Evolutionary conservation across 2,888 invertebrate genomes (phyloP).

Genomic region (Gibbula magus): DNA sequence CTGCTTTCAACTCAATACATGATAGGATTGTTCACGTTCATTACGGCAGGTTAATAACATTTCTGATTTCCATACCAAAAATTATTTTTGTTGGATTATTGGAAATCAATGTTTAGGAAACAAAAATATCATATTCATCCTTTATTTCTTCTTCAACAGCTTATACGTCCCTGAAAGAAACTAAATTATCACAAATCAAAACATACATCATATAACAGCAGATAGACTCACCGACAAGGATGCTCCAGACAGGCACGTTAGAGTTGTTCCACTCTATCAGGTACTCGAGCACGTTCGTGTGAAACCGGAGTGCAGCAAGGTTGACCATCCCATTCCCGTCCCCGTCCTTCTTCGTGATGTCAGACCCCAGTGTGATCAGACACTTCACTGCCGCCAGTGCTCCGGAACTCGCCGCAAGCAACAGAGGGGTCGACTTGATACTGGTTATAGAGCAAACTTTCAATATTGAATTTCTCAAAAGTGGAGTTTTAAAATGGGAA

Average conservation of each 20-base stretch:
- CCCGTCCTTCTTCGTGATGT: constrained; percentile 62
- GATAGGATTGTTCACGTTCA: too few species aligned
- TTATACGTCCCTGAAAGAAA: too few species aligned
- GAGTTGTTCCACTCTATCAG: constrained; percentile 71
- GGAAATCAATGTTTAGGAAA: too few species aligned
- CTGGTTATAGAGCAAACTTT: constrained; percentile 40
- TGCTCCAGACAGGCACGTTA: constrained; percentile 71
- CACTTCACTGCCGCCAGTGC: constrained; percentile 70
- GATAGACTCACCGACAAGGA: constrained; percentile 70
- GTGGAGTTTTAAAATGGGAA: background rate
- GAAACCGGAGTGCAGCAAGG: constrained; percentile 71
- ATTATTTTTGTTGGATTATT: too few species aligned
- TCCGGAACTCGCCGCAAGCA: constrained; percentile 74
- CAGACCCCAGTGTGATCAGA: constrained; percentile 69
- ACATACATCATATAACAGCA: too few species aligned
- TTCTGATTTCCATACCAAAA: too few species aligned
- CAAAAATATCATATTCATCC: too few species aligned
- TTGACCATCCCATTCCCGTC: constrained; percentile 71
- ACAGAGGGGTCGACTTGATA: constrained; percentile 69
- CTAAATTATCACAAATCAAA: too few species aligned
- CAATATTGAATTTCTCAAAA: background rate
- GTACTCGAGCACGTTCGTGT: constrained; percentile 74
- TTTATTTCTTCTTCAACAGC: too few species aligned
- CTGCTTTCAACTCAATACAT: too few species aligned
- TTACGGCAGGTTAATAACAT: too few species aligned